phyloP scores from a whole-genome alignment of 2,113 vertebrate genomes.

The Uria aalge region DNA sequence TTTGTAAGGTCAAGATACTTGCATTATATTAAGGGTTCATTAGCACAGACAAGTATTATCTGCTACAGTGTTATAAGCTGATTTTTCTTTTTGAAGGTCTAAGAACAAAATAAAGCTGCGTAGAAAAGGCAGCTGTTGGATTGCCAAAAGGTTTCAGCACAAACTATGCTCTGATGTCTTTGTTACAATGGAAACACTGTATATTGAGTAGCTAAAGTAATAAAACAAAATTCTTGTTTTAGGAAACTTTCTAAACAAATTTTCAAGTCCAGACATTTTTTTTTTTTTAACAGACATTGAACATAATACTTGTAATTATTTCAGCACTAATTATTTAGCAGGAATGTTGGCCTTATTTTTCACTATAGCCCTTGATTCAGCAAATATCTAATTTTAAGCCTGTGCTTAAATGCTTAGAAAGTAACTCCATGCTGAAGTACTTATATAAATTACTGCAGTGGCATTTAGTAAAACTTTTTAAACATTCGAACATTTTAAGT shows the following conservation, averaged over 20 bases:
- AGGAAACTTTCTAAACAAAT: not conserved
- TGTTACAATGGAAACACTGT: not conserved
- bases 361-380: not conserved
- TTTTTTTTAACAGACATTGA: not conserved
- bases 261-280: not conserved
- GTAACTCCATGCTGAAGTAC: not conserved
- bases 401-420: not conserved
- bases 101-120: not conserved
- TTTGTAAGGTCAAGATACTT: not conserved
- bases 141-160: not conserved
- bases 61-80: not conserved
- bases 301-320: not conserved
- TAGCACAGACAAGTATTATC: not conserved
- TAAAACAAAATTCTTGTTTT: not conserved
- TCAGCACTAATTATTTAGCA: not conserved
- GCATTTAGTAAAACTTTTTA: not conserved
- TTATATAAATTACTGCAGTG: not conserved
- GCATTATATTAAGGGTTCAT: not conserved
- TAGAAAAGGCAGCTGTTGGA: not conserved
- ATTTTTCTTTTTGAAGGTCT: not conserved
- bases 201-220: not conserved
- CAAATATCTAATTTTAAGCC: not conserved
- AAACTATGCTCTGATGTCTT: not conserved
- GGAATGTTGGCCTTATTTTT: not conserved
- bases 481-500: not conserved